phyloP scores from a whole-genome alignment of 2,797 vertebrate species.

The Ctenochaetus hawaiiensis region DNA sequence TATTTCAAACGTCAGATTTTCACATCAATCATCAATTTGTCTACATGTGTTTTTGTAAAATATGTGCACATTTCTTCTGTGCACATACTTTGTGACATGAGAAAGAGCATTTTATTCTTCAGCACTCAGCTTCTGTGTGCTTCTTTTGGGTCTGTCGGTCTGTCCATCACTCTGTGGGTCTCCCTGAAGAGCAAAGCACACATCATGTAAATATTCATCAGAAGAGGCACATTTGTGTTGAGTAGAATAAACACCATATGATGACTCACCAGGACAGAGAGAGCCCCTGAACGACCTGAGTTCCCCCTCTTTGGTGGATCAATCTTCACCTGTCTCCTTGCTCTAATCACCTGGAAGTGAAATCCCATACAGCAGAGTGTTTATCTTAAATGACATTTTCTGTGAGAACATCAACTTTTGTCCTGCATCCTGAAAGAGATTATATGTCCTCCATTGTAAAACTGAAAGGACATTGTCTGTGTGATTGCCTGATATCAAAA shows the following conservation, averaged over 20 bases:
- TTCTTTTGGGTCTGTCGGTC: constrained; percentile 57
- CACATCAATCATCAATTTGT: constrained; percentile 36
- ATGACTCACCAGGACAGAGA: constrained; percentile 76
- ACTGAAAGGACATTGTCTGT: background rate
- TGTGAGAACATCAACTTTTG: background rate
- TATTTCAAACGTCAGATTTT: constrained; percentile 32
- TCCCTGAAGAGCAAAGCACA: constrained; percentile 65
- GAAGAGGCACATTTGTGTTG: background rate
- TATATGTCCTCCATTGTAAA: background rate
- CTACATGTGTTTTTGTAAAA: constrained; percentile 10
- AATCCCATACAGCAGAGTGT: constrained; percentile 3
- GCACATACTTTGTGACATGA: background rate
- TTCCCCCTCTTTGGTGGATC: constrained; percentile 63
- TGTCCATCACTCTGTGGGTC: constrained; percentile 59
- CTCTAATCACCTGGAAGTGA: constrained; percentile 72
- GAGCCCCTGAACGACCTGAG: constrained; percentile 69
- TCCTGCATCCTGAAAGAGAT: background rate
- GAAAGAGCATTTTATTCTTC: constrained; percentile 23
- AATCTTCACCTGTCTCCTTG: constrained; percentile 72
- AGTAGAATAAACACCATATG: background rate
- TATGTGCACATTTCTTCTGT: constrained; percentile 10
- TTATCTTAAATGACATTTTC: background rate
- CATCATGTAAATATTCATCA: constrained; percentile 14
- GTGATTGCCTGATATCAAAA: constrained; percentile 4
- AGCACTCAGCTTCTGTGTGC: constrained; percentile 39